Evolutionary conservation across 2,113 vertebrate species (phyloP), one percentile per base, ranked within the genome.

Genomic region (Barbus barbus): DNA sequence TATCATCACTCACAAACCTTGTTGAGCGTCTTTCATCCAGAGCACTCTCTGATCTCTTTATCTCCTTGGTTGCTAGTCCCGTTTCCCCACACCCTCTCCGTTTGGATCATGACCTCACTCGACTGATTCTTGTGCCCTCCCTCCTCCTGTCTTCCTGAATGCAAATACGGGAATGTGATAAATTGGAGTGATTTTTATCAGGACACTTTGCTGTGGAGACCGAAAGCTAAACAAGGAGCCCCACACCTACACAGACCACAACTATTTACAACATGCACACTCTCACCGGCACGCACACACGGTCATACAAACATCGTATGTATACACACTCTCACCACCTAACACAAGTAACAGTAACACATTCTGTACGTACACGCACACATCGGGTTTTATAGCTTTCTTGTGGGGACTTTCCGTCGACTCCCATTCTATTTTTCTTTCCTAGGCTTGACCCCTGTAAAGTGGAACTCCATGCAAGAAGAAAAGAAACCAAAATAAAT

Each of bases 111-210:
- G 69, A 71, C 81, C 77, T 44, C 72, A 78, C 82, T 76, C 58
- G 9, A 56, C 82, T 81, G 18, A 24, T 78, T 65, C 69, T 69
- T 85, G 72, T 85, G 76, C 83, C 84, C 76, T 88, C 48, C 78
- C 82, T 84, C 28, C 84, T 71, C 88, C 90, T 90, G 86, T 89
- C 79, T 86, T 93, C 93, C 92, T 93, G 92, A 93, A 94, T 94
- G 93, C 94, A 94, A 95, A 94, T 94, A 84, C 87, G 86, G 85
- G 91, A 93, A 94, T 90, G 91, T 93, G 93, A 95, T 94, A 93
- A 94, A 94, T 93, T n/a, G n/a, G n/a, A n/a, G 88, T 80, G 93
- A 95, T 94, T 94, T 91, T 91, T 94, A 94, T 94, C 94, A 90
- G 82, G 89, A 90, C 92, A 88, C 92, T 93, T 93, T 94, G 93